Evolutionary conservation across 2,113 vertebrate genomes (phyloP), one percentile per base, ranked within the genome.

Genomic region (Delphinus delphis): DNA sequence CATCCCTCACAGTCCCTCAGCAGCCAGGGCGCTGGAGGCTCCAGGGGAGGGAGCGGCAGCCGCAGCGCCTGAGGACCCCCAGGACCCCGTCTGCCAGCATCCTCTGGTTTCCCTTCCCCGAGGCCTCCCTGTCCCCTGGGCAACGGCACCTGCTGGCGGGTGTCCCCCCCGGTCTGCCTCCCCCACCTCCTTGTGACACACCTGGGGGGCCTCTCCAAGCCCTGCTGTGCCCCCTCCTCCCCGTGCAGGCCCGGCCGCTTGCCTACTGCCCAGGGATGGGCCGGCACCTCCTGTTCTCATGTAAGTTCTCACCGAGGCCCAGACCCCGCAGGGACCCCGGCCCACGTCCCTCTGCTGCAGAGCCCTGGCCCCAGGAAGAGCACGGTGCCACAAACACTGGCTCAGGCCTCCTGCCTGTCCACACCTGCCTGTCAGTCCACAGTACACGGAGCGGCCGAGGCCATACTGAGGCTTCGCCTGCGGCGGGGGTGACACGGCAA

Each of bases 391-490:
- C 60, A 26, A 5, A 62, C 60, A 26, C 60, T 23, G 23, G 60
- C 25, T 62, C 60, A 62, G 60, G 60, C 25, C 60, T 58, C 25
- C 60, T 0, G 60, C 25, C 60, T 3, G 25, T 26, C 60, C 58
- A 21, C 20, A 1, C 23, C 23, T 0, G 23, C 60, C 60, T 8
- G 23, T 26, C 60, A 3, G 60, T 4, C 53, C 18, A 3, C 6
- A 7, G 55, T 58, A 18, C 7, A 8, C 55, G 20, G 55, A 58
- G 55, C 17, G 0, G 55, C 55, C 55, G 18, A 58, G 55, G 20
- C 55, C 55, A 6, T 20, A 8, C 55, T 21, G 55, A 21, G 20
- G 55, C 55, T 18, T 12, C 9, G 11, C 23, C 25, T 10, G 6
- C 0, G 25, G 25, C 4, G 1, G 60, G 9, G 1, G 25, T 11